Percentiles rank a stretch among this genome's conserved stretches.
phyloP scores from a whole-genome alignment of 2,797 vertebrate genomes.

The Rhynchonycteris naso region DNA sequence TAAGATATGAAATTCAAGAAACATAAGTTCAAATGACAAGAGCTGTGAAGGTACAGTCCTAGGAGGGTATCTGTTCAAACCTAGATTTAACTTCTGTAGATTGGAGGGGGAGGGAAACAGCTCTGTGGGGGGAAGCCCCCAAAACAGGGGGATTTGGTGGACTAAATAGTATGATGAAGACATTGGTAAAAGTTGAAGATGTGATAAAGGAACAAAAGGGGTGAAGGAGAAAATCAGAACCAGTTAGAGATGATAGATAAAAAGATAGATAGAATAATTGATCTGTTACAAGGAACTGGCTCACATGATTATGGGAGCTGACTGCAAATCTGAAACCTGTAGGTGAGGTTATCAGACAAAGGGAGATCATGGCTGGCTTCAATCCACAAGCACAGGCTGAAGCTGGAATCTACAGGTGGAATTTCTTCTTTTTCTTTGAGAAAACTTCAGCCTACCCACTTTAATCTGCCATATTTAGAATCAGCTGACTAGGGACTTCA shows the following conservation, averaged over 20 bases:
- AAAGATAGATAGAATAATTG: not conserved
- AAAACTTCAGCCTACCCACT: not conserved
- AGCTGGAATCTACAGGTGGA: not conserved
- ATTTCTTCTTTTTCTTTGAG: not conserved
- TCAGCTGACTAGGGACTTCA: not conserved
- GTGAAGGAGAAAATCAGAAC: slow-evolving; percentile 1
- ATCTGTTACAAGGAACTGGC: not conserved
- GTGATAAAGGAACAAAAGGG: not conserved
- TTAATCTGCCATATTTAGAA: not conserved
- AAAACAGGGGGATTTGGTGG: not conserved
- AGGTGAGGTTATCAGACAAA: not conserved
- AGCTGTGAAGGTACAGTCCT: not conserved
- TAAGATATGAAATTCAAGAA: not conserved
- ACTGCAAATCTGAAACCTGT: not conserved
- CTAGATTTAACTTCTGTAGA: not conserved
- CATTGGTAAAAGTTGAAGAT: not conserved
- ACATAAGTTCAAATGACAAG: not conserved
- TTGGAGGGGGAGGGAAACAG: not conserved
- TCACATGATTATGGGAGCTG: not conserved
- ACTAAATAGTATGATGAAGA: not conserved
- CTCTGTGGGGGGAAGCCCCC: too few species aligned
- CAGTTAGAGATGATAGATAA: not conserved
- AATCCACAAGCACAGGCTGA: not conserved
- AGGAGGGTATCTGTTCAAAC: not conserved
- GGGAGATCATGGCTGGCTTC: not conserved